Percentiles rank a stretch among this genome's conserved stretches.
Evolutionary conservation across 2,888 invertebrate species (phyloP).

Genomic region (Rhogogaster chlorosoma): DNA sequence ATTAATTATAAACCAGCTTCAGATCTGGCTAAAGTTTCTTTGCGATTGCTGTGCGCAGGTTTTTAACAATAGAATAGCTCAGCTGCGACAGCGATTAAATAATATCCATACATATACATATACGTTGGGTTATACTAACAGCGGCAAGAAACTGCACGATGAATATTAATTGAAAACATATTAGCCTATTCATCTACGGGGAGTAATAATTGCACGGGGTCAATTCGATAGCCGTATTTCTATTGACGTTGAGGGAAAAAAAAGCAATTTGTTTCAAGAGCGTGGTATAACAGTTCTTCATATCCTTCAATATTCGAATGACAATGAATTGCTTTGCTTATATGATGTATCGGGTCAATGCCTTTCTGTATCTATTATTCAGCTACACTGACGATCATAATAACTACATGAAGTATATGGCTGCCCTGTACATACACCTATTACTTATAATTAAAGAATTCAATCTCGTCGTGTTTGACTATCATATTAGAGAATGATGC

Average conservation of each 20-base stretch:
- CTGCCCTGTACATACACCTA: neutral
- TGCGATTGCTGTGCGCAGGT: neutral
- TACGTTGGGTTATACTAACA: neutral
- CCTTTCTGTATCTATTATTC: slow-evolving; percentile 10
- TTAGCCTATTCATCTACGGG: neutral
- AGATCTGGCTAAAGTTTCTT: neutral
- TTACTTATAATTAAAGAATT: neutral
- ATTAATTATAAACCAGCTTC: neutral
- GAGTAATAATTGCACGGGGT: slow-evolving; percentile 32
- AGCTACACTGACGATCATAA: neutral
- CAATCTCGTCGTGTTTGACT: neutral
- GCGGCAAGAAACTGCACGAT: neutral
- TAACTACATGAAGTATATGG: neutral
- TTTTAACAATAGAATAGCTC: neutral
- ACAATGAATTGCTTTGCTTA: slow-evolving; percentile 30
- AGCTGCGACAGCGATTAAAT: neutral
- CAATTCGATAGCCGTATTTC: neutral
- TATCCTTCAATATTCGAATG: slow-evolving; percentile 19
- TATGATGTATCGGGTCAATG: slow-evolving; percentile 25
- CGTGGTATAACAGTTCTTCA: neutral
- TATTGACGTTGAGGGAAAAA: slow-evolving; percentile 7
- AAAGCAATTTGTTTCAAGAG: slow-evolving; percentile 12
- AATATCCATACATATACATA: neutral
- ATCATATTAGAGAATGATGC: neutral
- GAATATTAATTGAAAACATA: slow-evolving; percentile 41